These are phyloP conservation scores for Ostrea denselamellosa DNA, from an alignment of 1,140 invertebrate genomes.

Conservation along the genomic window DNA sequence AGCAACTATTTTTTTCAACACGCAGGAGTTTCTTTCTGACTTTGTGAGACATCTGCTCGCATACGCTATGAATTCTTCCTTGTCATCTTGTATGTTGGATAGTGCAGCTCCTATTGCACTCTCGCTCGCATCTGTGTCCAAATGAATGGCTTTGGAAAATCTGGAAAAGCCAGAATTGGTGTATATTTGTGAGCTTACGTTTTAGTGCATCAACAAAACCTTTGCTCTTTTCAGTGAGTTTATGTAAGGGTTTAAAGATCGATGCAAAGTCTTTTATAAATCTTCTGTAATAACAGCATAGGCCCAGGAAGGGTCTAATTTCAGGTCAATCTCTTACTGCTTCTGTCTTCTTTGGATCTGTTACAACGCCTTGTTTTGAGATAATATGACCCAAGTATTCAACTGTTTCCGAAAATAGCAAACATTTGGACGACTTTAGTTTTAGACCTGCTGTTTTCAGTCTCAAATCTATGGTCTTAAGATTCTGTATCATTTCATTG, in stretches of 20 bases:
- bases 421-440: not conserved
- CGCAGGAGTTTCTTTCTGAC: slow-evolving; percentile 51
- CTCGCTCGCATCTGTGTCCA: too few relatives aligned
- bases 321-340: not conserved
- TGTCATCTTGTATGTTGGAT: slow-evolving; percentile 17
- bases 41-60: slow-evolving; percentile 46
- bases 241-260: too few relatives aligned
- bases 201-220: slow-evolving; percentile 30
- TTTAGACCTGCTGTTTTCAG: not conserved
- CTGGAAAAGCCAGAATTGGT: slow-evolving; percentile 44
- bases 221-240: too few relatives aligned
- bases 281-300: too few relatives aligned
- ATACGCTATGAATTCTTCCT: too few relatives aligned
- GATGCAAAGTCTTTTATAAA: too few relatives aligned
- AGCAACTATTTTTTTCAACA: too few relatives aligned
- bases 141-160: slow-evolving; percentile 12
- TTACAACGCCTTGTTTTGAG: too few relatives aligned
- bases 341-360: too few relatives aligned
- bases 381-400: not conserved
- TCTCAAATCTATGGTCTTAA: not conserved
- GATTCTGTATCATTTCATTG: not conserved
- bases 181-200: not conserved
- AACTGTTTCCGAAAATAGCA: not conserved
- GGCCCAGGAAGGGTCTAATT: too few relatives aligned
- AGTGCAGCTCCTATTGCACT: too few relatives aligned